A percentile compares a stretch with the other conserved stretches of the same genome.
Conservation (phyloP, 2,113 vertebrate species). For the Corythaeola cristata region DNA sequence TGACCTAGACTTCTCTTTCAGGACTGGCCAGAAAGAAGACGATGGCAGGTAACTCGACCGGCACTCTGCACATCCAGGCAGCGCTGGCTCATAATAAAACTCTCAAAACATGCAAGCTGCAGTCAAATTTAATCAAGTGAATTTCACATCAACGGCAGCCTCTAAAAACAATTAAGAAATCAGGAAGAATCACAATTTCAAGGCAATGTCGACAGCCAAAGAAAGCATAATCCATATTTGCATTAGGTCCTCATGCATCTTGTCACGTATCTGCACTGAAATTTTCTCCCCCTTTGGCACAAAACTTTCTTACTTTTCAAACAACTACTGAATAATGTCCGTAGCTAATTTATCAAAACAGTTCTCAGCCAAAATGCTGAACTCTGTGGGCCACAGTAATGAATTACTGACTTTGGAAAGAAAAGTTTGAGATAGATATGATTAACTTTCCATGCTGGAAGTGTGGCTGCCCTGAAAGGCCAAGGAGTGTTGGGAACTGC, state of each 20-base stretch:
- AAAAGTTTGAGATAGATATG: constrained; percentile 35
- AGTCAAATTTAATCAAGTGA: background rate
- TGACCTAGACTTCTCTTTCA: background rate
- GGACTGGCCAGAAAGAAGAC: background rate
- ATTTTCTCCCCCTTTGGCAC: constrained; percentile 5
- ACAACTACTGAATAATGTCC: background rate
- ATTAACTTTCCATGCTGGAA: constrained; percentile 42
- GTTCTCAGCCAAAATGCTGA: background rate
- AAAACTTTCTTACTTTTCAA: constrained; percentile 16
- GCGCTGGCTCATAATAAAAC: background rate
- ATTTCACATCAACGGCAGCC: background rate
- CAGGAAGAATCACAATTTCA: background rate
- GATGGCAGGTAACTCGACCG: background rate
- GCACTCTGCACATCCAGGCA: background rate
- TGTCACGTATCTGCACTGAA: background rate
- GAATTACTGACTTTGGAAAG: background rate
- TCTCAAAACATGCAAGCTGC: background rate
- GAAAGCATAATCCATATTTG: constrained; percentile 8
- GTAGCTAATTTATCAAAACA: background rate
- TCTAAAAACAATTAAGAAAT: background rate
- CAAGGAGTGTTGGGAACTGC: constrained; percentile 64
- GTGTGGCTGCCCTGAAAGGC: constrained; percentile 54
- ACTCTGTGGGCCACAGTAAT: background rate
- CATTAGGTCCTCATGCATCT: background rate
- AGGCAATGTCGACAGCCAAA: background rate